Evolutionary conservation across 2,888 invertebrate species (phyloP), one percentile per base, ranked within the genome.

Genomic region (Mamestra brassicae): DNA sequence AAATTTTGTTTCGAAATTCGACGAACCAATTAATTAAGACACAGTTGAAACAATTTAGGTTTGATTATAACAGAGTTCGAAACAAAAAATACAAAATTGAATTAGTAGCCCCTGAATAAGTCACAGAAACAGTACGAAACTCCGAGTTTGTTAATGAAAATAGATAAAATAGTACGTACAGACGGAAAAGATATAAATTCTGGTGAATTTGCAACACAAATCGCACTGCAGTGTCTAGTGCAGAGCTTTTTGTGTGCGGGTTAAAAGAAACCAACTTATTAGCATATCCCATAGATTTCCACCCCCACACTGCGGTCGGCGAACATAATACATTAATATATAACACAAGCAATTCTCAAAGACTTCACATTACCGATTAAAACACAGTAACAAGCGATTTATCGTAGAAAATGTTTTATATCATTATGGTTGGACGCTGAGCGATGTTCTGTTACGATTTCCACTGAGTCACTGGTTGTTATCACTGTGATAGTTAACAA

Each of bases 201-300:
- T 88, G 89, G 81, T 90, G 92, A 95, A 96, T 95, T 96, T 95
- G 96, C 96, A 96, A 95, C 92, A 93, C 95, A 96, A 96, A 96
- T 96, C 95, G 95, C 96, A 96, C 94, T 96, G 96, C 96, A 96
- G 96, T 95, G 92, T 93, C 93, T 93, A 94, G 95, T 96, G 96
- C 96, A 96, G 96, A 94, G 95, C 93, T 96, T 96, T 96, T 96
- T 96, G 95, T 95, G 92, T 93, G 93, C 93, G 93, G 91, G 93
- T 92, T 93, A 91, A 94, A 95, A 95, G 95, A 94, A 95, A 95
- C 93, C 92, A 90, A 90, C 93, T 93, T 92, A 95, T 96, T 95
- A 94, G 94, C 96, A 96, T 96, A 95, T 95, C 94, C 93, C 91
- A 94, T 93, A 89, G 92, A 89, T 92, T 91, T 91, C 87, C 89